Evolutionary conservation across 2,113 vertebrate species (phyloP).

Genomic region (Coreoperca whiteheadi): DNA sequence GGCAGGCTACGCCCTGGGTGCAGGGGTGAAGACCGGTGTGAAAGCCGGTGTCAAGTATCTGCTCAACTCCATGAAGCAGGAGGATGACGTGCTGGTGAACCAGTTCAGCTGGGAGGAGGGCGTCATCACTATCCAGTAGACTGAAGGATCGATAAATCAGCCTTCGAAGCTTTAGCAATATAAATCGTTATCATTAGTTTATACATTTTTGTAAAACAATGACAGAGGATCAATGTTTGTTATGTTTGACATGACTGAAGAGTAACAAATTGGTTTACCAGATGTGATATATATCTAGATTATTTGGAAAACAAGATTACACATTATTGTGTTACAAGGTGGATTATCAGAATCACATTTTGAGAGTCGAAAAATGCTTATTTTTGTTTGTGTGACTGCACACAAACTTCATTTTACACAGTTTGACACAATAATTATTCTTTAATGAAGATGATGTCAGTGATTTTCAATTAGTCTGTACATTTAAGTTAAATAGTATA

Average conservation of each 20-base stretch:
- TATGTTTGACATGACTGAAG: constrained; percentile 2
- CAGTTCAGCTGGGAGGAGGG: constrained; percentile 77
- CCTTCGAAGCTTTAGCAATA: constrained; percentile 25
- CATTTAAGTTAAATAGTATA: background rate
- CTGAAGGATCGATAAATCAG: constrained; percentile 2
- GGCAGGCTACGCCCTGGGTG: constrained; percentile 77
- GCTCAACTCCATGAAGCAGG: constrained; percentile 79
- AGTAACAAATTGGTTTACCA: constrained; percentile 9
- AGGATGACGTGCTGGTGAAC: constrained; percentile 82
- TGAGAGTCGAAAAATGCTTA: constrained; percentile 5
- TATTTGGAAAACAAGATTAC: constrained; percentile 8
- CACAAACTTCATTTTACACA: constrained; percentile 2
- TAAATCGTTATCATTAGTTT: background rate
- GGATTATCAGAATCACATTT: constrained; percentile 11
- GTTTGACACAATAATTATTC: constrained; percentile 3
- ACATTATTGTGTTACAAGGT: background rate
- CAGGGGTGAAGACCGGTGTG: constrained; percentile 85
- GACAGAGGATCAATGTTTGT: constrained; percentile 1
- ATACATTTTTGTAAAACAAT: background rate
- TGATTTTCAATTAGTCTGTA: background rate
- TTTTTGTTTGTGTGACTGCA: background rate
- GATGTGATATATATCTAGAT: background rate
- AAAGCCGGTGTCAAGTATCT: constrained; percentile 86
- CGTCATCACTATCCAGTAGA: constrained; percentile 65
- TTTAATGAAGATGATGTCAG: background rate